phyloP scores from a whole-genome alignment of 2,113 vertebrate species.

The Clinocottus analis region DNA sequence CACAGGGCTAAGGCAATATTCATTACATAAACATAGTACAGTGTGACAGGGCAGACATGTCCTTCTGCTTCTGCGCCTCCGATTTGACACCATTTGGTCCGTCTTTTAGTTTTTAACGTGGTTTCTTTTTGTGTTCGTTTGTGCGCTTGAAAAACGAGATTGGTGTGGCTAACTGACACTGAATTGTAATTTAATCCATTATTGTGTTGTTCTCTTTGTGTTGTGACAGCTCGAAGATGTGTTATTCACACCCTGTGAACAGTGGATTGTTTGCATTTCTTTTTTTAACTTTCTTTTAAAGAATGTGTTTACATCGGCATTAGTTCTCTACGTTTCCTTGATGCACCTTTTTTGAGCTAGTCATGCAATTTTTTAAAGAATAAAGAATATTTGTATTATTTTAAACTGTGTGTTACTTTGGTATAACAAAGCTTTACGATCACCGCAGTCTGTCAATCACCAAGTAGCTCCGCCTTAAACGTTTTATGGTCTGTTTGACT shows the following conservation, averaged over 20 bases:
- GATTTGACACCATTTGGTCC: not conserved
- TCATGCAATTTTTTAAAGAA: not conserved
- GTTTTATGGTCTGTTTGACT: too few relatives aligned
- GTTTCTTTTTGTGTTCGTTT: not conserved
- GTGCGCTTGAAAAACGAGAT: not conserved
- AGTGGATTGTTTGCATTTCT: not conserved
- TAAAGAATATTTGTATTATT: too few relatives aligned
- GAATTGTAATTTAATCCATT: not conserved
- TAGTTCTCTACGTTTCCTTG: not conserved
- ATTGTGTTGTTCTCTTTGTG: conserved; percentile 3
- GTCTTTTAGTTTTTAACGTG: not conserved
- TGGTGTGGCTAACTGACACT: conserved; percentile 26
- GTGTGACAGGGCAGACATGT: too few relatives aligned
- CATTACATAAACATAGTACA: conserved; percentile 10
- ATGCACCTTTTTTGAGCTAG: not conserved
- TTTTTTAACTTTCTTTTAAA: too few relatives aligned
- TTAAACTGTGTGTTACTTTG: too few relatives aligned
- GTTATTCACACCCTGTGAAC: too few relatives aligned
- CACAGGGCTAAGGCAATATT: not conserved
- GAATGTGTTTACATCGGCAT: not conserved
- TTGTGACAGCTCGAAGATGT: not conserved
- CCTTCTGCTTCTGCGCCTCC: too few relatives aligned
- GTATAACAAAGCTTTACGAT: too few relatives aligned
- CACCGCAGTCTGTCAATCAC: too few relatives aligned
- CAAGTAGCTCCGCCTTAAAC: too few relatives aligned